Evolutionary conservation across 2,113 vertebrate species (phyloP), one percentile per base, ranked within the genome.

Genomic region (Oncorhynchus clarkii): DNA sequence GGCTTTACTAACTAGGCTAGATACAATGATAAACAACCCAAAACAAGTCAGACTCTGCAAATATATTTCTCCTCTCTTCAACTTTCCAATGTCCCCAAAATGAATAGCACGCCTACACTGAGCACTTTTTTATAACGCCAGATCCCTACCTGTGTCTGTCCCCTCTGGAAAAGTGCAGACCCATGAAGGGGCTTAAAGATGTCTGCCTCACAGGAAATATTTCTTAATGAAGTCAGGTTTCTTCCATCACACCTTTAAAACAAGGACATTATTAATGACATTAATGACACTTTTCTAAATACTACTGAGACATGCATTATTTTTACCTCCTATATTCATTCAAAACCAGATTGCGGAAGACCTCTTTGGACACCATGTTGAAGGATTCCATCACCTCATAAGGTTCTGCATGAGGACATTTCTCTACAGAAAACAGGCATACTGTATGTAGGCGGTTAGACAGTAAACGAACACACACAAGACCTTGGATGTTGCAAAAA

Each of bases 121-220:
- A 4, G 16, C 39, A 9, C 3, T 54, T 54, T 16, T 18, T 54
- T 54, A 5, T 54, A 54, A 16, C 5, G 12, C 51, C 51, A 16
- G 51, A 54, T 54, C 1, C 73, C 67, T 92, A 96, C 97, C 96
- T 99, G 98, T 12, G 98, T 99, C 89, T 99, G 98, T 82, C 98
- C 98, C 78, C 98, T 94, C 87, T 99, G 98, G 90, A 99, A 99
- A 65, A 99, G 89, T 68, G 98, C 96, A 0, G 98, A 99, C 74
- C 98, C 98, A 78, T 99, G 98, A 80, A 99, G 96, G 11, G 95
- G 96, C 88, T 94, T 96, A 79, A 96, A 99, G 80, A 98, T 84
- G 84, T 99, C 92, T 20, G 96, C 92, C 49, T 98, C 95, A 79
- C 98, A 99, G 48, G 87, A 95, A 78, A 99, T 97, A 81, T 96